These are phyloP conservation scores for Drosophila neonasuta DNA, from an alignment of 2,888 invertebrate species.

Conservation along the genomic window DNA sequence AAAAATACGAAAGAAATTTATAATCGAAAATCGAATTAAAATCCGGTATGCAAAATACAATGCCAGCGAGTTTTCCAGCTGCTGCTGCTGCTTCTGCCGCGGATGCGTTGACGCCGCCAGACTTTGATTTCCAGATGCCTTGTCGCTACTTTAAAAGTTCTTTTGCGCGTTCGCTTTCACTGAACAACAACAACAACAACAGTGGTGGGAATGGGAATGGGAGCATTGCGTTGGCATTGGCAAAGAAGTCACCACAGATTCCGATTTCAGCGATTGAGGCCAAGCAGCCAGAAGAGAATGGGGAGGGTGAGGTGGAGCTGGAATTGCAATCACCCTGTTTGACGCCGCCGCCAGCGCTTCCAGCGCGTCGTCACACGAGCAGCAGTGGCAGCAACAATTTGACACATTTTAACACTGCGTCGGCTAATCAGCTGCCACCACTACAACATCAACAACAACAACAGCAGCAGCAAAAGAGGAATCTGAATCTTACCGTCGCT, in stretches of 20 bases:
- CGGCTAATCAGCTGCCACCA: conserved; percentile 56
- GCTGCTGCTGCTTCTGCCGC: conserved; percentile 8
- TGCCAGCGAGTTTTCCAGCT: conserved; percentile 46
- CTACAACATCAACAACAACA: conserved; percentile 40
- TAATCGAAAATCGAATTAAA: conserved; percentile 33
- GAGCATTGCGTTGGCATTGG: conserved; percentile 29
- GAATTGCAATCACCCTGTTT: conserved; percentile 41
- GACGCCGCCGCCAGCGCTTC: conserved; percentile 75
- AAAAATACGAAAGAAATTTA: background rate
- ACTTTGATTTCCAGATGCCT: conserved; percentile 81
- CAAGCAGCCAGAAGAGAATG: conserved; percentile 29
- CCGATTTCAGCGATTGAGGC: conserved; percentile 31
- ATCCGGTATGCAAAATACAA: conserved; percentile 50
- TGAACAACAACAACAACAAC: conserved; percentile 71
- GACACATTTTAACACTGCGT: conserved; percentile 54
- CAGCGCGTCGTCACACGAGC: conserved; percentile 67
- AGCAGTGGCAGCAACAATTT: conserved; percentile 49
- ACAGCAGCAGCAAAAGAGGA: conserved; percentile 47
- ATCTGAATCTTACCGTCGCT: conserved; percentile 51
- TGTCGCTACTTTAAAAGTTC: conserved; percentile 84
- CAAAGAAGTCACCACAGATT: conserved; percentile 57
- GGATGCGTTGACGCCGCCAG: conserved; percentile 62
- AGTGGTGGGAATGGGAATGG: conserved; percentile 23
- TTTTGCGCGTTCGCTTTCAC: conserved; percentile 84
- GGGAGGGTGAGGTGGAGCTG: conserved; percentile 4